phyloP scores from a whole-genome alignment of 2,888 invertebrate genomes.

The Eupeodes latifasciatus region DNA sequence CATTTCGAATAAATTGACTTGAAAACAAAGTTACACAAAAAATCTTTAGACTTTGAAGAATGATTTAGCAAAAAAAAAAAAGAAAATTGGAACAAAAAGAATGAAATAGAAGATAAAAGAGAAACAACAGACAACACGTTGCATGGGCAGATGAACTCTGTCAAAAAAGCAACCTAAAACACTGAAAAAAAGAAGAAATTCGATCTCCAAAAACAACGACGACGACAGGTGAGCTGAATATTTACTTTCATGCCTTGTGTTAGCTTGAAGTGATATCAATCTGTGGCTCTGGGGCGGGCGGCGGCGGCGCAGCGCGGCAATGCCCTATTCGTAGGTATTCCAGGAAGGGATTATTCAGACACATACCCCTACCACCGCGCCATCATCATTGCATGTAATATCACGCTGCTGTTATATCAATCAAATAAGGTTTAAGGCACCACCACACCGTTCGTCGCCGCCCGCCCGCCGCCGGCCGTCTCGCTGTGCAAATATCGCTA shows the following conservation, averaged over 20 bases:
- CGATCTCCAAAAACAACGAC: conserved; percentile 6
- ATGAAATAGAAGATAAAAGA: background rate
- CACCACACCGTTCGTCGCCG: background rate
- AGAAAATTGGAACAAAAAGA: background rate
- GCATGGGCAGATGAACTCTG: conserved; percentile 16
- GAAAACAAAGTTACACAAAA: background rate
- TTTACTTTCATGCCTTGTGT: conserved; percentile 9
- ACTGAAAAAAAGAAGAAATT: background rate
- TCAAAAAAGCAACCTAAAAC: background rate
- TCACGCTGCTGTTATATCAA: conserved; percentile 27
- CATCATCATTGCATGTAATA: background rate
- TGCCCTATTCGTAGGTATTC: background rate
- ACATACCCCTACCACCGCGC: background rate
- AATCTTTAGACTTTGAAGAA: conserved; percentile 24
- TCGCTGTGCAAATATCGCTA: no score
- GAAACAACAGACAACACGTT: background rate
- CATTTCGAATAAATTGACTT: conserved; percentile 21
- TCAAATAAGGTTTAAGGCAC: conserved; percentile 36
- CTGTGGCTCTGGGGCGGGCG: no score
- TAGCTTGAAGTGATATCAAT: conserved; percentile 29
- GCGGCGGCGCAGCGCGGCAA: no score
- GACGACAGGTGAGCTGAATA: conserved; percentile 39
- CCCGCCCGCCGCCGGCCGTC: no score
- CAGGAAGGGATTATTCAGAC: no score
- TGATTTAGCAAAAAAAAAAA: background rate